Base-by-base conservation (phyloP, 2,113 vertebrate species). In the Felis catus region DNA sequence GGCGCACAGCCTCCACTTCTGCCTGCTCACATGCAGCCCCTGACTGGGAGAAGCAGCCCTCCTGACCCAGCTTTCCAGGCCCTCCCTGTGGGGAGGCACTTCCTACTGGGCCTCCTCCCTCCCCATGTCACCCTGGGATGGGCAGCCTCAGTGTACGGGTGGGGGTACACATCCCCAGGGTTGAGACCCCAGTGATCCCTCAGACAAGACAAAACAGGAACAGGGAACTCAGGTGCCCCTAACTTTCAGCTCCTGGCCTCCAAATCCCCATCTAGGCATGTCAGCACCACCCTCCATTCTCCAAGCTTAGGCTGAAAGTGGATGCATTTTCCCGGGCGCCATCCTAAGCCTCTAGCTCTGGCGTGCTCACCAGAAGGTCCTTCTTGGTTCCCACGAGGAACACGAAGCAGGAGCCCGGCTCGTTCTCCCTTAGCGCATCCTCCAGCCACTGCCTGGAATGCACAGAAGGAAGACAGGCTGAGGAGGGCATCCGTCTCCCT, bases 351-450 rank as follows among this genome's bases (percentile, higher is more conserved):
- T 71, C 65, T 27, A 29, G 68, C 65, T 12, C 68, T 12, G 4
- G 8, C 82, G 81, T 87, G 93, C 99, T 99, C 97, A 99, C 99
- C 98, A 99, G 94, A 68, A 99, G 98, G 98, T 99, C 99, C 97
- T 99, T 99, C 97, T 99, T 99, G 94, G 99, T 99, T 58, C 99
- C 99, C 85, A 99, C 99, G 13, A 99, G 98, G 98, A 99, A 99
- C 76, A 99, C 89, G 7, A 99, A 99, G 95, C 99, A 99, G 91
- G 99, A 98, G 36, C 98, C 97, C 1, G 99, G 99, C 39, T 99
- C 99, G 3, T 99, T 99, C 96, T 99, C 99, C 53, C 89, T 99
- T 97, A 99, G 65, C 3, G 99, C 99, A 41, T 99, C 99, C 81
- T 99, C 98, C 83, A 99, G 96, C 99, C 99, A 99, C 96, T 99